Base-by-base conservation (phyloP, 2,797 vertebrate species). In the Acridotheres tristis region DNA sequence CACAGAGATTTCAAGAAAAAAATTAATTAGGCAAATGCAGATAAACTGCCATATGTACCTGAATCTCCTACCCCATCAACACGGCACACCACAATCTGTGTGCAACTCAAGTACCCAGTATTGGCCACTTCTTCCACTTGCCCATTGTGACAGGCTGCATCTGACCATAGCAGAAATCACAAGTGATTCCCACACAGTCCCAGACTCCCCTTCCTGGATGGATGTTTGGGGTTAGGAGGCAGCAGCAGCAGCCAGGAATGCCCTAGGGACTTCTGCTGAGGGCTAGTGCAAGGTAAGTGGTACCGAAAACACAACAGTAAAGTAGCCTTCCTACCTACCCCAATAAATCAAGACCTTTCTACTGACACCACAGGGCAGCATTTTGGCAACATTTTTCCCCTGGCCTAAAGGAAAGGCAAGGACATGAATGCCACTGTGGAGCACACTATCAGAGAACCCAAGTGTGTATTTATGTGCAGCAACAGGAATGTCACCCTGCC, bases 71-170 rank as follows among this genome's bases (percentile, higher is more conserved):
- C 6, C 53, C 7, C 3, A 55, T 13, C 5, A 16, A 36, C 10
- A 32, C 0, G 1, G 27, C 55, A 89, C 11, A 43, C 32, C 16
- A n/a, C 63, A 89, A 48, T 11, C 22, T 53, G 12, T 45, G 34
- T 14, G 26, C 29, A 63, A 77, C 3, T 4, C 22, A 45, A 57
- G 15, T 7, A 67, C 7, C 5, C 34, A 23, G 18, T 19, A 72
- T 0, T 5, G 8, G 27, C 16, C 2, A 1, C 10, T 61, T 47
- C 25, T 65, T 66, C 50, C n/a, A 32, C 43, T 42, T 45, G 36
- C 20, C 73, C 30, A 43, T 15, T 27, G 21, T 4, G 1, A 42
- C 36, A 67, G 14, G 23, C 4, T 20, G 3, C 36, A 54, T 25
- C 34, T 48, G 18, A 76, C 29, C 23, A 22, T 68, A 71, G 50